Evolutionary conservation across 2,888 invertebrate genomes (phyloP).

Genomic region (Cheilosia soror): DNA sequence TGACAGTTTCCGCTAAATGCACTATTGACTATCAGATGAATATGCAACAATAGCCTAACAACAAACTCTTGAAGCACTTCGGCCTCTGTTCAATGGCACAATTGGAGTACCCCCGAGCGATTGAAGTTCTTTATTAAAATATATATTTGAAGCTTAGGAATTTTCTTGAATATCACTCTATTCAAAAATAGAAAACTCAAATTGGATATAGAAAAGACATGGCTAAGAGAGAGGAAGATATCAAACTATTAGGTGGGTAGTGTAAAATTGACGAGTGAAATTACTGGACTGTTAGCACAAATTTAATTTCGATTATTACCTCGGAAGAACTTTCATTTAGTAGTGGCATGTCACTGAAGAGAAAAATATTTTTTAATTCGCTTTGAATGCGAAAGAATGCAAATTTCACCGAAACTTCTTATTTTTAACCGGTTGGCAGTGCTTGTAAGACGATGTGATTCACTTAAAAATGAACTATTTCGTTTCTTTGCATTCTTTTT

Average conservation of each 20-base stretch:
- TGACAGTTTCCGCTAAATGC: conserved; percentile 9
- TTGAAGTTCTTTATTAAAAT: too few relatives aligned
- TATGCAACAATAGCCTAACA: not conserved
- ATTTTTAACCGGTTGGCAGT: conserved; percentile 42
- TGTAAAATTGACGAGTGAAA: not conserved
- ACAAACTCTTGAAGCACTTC: not conserved
- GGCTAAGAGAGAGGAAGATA: too few relatives aligned
- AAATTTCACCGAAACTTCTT: conserved; percentile 31
- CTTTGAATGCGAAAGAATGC: not conserved
- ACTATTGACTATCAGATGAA: not conserved
- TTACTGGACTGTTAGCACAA: not conserved
- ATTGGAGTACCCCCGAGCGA: not conserved
- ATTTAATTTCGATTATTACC: conserved; percentile 48
- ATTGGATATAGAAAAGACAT: too few relatives aligned
- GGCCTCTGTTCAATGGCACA: conserved; percentile 29
- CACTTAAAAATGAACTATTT: conserved; percentile 24
- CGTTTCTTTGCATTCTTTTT: conserved; percentile 36
- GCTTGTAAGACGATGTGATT: conserved; percentile 1
- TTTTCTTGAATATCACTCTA: too few relatives aligned
- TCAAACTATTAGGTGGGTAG: too few relatives aligned
- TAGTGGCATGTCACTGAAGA: conserved; percentile 38
- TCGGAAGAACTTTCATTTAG: conserved; percentile 54
- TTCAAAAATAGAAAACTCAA: too few relatives aligned
- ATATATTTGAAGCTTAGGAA: too few relatives aligned
- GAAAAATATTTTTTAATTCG: not conserved